Conservation (phyloP, 2,888 invertebrate species). For the Ichneumoninae sp. region DNA sequence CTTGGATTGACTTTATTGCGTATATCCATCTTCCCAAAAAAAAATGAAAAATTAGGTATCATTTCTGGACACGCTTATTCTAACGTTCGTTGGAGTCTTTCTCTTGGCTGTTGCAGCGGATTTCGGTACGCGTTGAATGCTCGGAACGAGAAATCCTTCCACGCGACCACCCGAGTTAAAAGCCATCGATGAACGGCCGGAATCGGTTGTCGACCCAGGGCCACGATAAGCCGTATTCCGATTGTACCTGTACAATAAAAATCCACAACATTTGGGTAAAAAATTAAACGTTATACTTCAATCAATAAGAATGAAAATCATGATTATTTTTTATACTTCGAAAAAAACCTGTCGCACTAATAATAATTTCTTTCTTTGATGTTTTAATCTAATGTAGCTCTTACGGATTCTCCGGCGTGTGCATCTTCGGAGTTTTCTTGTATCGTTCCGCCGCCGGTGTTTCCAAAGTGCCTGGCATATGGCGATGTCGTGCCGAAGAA, state of each 20-base stretch:
- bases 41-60: neutral
- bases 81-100: neutral
- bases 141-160: constrained; percentile 42
- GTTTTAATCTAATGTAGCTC: neutral
- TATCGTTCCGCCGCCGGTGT: neutral
- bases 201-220: constrained; percentile 1
- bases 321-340: neutral
- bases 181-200: neutral
- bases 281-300: neutral
- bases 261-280: neutral
- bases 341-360: neutral
- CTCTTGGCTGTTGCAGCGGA: constrained; percentile 27
- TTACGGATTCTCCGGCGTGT: constrained; percentile 1
- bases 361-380: neutral
- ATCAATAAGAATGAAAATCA: neutral
- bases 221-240: constrained; percentile 1
- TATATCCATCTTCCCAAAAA: neutral
- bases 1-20: neutral
- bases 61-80: neutral
- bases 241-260: constrained; percentile 22
- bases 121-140: constrained; percentile 40
- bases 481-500: neutral
- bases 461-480: neutral
- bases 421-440: neutral
- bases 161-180: neutral